Evolutionary conservation across 2,797 vertebrate species (phyloP).

Genomic region (Phyllotis vaccarum): DNA sequence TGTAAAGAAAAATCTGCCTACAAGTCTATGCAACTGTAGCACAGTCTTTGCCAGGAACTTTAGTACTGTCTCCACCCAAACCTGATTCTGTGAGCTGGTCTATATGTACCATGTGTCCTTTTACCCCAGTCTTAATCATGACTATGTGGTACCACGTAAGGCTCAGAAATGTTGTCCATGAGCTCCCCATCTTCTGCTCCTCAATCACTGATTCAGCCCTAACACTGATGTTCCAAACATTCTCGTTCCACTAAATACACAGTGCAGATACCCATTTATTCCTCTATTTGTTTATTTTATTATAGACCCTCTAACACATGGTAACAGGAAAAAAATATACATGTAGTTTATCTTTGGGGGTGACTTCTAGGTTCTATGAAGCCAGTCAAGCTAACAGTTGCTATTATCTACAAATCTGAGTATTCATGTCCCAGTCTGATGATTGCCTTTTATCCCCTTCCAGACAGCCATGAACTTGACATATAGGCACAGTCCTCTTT

Average conservation of each 20-base stretch:
- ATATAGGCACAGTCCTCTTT: neutral
- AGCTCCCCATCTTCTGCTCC: neutral
- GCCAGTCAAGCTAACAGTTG: neutral
- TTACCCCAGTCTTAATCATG: neutral
- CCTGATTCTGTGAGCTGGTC: neutral
- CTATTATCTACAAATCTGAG: neutral
- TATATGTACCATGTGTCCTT: neutral
- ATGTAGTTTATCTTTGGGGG: neutral
- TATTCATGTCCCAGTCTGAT: neutral
- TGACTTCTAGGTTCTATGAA: neutral
- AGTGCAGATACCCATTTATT: neutral
- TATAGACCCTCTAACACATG: neutral
- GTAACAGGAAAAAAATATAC: neutral
- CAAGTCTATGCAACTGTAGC: neutral
- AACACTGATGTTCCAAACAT: neutral
- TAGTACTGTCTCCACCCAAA: neutral
- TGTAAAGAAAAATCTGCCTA: neutral
- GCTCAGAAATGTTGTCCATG: neutral
- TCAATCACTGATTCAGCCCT: neutral
- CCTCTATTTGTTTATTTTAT: neutral
- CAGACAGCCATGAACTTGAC: neutral
- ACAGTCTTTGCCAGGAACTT: neutral
- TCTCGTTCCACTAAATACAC: neutral
- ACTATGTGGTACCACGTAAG: neutral
- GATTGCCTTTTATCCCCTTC: neutral